Evolutionary conservation across 2,888 invertebrate species (phyloP).

Genomic region (Macroteleia sp.): DNA sequence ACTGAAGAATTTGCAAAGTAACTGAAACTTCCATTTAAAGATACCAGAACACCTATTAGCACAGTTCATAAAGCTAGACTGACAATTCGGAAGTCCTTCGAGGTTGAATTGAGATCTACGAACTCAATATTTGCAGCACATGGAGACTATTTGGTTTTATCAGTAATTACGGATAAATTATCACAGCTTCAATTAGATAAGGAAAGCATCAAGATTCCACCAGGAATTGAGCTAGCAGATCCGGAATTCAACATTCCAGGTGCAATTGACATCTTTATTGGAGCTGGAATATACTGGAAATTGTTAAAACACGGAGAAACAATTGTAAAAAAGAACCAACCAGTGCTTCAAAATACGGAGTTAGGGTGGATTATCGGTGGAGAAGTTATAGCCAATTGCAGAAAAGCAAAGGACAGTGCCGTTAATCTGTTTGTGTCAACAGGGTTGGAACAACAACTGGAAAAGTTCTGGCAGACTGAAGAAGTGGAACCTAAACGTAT

Average conservation of each 20-base stretch:
- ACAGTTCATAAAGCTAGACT: neutral
- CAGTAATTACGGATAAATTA: neutral
- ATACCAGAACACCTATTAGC: neutral
- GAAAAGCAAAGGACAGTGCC: neutral
- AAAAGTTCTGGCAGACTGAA: slow-evolving; percentile 13
- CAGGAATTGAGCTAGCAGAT: slow-evolving; percentile 11
- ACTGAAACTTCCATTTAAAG: neutral
- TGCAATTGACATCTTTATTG: slow-evolving; percentile 4
- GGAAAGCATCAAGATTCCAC: neutral
- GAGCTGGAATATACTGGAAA: slow-evolving; percentile 23
- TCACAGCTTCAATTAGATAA: slow-evolving; percentile 11
- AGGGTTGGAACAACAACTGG: slow-evolving; percentile 3
- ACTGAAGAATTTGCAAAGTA: slow-evolving; percentile 4
- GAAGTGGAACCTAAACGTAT: neutral
- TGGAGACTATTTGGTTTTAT: neutral
- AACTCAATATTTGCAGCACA: neutral
- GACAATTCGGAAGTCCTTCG: slow-evolving; percentile 5
- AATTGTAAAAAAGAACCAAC: neutral
- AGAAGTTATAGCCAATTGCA: slow-evolving; percentile 4
- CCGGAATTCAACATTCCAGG: slow-evolving; percentile 18
- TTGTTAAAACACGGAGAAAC: slow-evolving; percentile 6
- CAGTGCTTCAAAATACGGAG: slow-evolving; percentile 11
- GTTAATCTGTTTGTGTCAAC: neutral
- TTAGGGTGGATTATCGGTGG: slow-evolving; percentile 21
- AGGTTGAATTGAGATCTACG: neutral